Base-by-base conservation (phyloP, 2,888 invertebrate genomes). In the Cephus rjabovi region DNA sequence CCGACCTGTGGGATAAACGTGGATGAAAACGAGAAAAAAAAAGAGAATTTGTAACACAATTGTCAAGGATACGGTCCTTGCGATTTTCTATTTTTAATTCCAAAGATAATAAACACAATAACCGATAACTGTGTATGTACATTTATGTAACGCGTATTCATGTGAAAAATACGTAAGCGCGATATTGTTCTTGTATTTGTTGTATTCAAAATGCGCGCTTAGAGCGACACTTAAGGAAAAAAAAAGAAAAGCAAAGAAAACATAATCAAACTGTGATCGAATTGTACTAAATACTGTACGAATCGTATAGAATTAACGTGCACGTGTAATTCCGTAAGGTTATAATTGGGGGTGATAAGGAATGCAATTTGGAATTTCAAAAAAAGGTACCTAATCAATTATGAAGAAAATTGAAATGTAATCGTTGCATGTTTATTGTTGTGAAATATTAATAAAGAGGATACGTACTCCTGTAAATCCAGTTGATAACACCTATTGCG, bases 211-310 rank as follows among this genome's bases (percentile, higher is more conserved):
- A 15, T 70, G 33, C 30, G 33, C 70, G 11, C 30, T 0, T 11
- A 33, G 70, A 30, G 30, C 15, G 12, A n/a, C 3, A n/a, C 30
- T 15, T 23, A 11, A 31, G 4, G 4, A 33, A 33, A 9, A 70
- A 30, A 31, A 70, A 70, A 12, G 31, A 30, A 31, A 30, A 70
- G 23, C 70, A 70, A 70, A 30, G 74, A 34, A 87, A 89, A 89
- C 87, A 89, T 90, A 90, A 90, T 86, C 84, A 83, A 90, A 82
- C 90, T 90, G 90, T 90, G 90, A 90, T 90, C 86, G 81, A 87
- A 79, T 79, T 83, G 70, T 31, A 70, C 12, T 31, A 11, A 30
- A 30, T 70, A 33, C 23, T 4, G 70, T 70, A 11, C 12, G 33
- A 70, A 30, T 12, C 30, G n/a, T 33, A 6, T 33, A 70, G 11